Evolutionary conservation across 1,140 invertebrate genomes (phyloP), one percentile per base, ranked within the genome.

Genomic region (Planococcus citri): DNA sequence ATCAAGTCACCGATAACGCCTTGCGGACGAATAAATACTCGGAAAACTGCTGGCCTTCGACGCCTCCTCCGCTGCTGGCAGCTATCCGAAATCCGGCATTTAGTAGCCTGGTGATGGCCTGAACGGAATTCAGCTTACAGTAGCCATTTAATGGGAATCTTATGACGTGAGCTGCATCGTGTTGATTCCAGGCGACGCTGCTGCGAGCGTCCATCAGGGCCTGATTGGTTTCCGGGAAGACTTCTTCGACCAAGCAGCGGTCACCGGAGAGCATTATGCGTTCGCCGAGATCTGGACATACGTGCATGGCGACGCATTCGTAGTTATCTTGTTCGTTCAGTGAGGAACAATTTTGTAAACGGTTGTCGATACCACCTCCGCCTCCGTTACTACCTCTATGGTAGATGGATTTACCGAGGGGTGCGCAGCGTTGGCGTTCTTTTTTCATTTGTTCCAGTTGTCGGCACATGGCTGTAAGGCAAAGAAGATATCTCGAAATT

Each of bases 71-170:
- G 74, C 89, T 92, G 75, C 90, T 91, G 0, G 91, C 91, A 10
- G 87, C 85, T 57, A 95, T 84, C 71, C 83, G 82, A 77, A 95
- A 95, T 33, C 87, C 87, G 70, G 87, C 82, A 78, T 93, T 94
- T n/a, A 95, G 80, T 24, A 95, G 83, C 76, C 91, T 85, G 71
- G 89, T 89, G 72, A 95, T 89, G 27, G 91, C 90, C 79, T 95
- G 91, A 38, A 95, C 85, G 14, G 91, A 94, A 77, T 94, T 95
- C 25, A 95, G 79, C 77, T 95, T 94, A 79, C 91, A 94, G 78
- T 92, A 95, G 71, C 92, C 91, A 78, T 95, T 95, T 12, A 95
- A 79, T 1, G 92, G 92, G 76, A 95, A 95, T 58, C 93, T 82
- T 68, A 94, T 92, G 10, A 94, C 88, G 78, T 92, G 90, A 37